Percentiles rank a stretch among this genome's conserved stretches.
Conservation (phyloP, 2,888 invertebrate genomes). For the Chloroclystis v-ata region DNA sequence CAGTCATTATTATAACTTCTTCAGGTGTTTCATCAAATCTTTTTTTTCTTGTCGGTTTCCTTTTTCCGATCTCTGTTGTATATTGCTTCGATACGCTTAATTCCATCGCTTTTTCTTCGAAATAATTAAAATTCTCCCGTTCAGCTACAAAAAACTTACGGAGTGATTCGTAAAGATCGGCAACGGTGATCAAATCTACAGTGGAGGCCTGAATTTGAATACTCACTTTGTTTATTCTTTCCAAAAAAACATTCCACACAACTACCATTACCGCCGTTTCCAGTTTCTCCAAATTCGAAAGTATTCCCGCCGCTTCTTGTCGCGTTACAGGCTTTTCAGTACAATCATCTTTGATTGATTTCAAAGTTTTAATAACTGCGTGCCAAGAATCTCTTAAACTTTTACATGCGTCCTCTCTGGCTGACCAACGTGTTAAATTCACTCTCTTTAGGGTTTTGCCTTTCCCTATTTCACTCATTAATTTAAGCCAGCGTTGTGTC, state of each 20-base stretch:
- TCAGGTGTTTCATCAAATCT: too few species aligned
- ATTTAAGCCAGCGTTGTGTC: constrained; percentile 2
- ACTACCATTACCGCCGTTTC: not conserved
- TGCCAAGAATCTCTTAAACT: constrained; percentile 1
- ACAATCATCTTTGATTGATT: not conserved
- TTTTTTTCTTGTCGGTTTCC: not conserved
- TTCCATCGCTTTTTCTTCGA: too few species aligned
- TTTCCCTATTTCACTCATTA: not conserved
- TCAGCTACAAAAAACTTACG: not conserved
- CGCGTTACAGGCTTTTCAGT: not conserved
- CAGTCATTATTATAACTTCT: too few species aligned
- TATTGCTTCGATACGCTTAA: not conserved
- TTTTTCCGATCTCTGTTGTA: not conserved
- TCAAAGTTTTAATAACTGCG: not conserved
- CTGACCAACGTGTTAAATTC: constrained; percentile 1
- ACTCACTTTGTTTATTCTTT: not conserved
- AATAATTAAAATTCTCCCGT: too few species aligned
- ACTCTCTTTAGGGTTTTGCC: too few species aligned
- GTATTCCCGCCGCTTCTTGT: not conserved
- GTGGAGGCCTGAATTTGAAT: not conserved
- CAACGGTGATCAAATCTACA: not conserved
- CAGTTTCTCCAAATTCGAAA: not conserved
- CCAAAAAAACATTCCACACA: not conserved
- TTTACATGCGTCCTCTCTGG: too few species aligned
- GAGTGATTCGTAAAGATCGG: not conserved